Conservation (phyloP, 2,113 vertebrate genomes). For the Azemiops feae region DNA sequence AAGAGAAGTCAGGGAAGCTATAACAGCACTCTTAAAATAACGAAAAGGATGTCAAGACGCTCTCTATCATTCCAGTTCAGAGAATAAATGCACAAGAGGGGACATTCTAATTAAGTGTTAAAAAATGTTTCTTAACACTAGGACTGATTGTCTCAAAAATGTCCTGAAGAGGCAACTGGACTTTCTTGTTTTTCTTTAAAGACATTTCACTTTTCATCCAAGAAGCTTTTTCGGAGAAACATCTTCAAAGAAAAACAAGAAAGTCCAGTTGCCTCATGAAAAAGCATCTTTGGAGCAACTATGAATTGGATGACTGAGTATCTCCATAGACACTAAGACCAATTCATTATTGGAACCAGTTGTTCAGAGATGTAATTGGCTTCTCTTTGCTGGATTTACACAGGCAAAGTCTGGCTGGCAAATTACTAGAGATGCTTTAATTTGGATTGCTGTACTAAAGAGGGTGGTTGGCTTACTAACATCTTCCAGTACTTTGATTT, state of each 20-base stretch:
- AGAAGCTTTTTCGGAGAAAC: no score
- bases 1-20: neutral
- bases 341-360: neutral
- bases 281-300: no score
- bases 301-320: no score
- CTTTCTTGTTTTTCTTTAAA: no score
- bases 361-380: neutral
- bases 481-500: neutral
- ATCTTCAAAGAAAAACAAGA: no score
- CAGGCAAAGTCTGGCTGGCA: neutral
- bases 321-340: neutral
- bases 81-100: neutral
- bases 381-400: neutral
- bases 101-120: neutral
- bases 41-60: neutral
- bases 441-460: neutral
- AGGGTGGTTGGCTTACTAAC: neutral
- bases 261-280: no score
- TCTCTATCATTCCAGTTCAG: neutral
- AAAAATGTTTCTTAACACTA: neutral
- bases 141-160: no score
- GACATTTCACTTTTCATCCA: no score
- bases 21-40: neutral
- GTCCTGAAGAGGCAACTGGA: no score
- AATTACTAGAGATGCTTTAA: neutral